phyloP scores from a whole-genome alignment of 2,888 invertebrate genomes.

The Ditylenchus weischeri region DNA sequence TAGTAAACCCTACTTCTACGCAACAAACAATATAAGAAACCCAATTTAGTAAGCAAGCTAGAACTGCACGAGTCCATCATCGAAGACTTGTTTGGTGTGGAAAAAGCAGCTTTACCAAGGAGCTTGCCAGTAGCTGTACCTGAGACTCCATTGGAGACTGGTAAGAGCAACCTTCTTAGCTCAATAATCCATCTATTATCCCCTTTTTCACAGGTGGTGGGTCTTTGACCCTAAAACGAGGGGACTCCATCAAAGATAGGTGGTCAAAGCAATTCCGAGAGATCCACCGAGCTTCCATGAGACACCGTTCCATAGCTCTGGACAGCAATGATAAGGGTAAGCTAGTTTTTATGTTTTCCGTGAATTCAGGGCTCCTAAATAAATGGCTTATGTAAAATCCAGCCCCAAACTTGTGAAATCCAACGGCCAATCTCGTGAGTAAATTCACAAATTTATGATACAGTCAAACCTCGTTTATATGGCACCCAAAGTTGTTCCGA shows the following conservation, averaged over 20 bases:
- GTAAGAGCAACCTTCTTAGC: too few species aligned
- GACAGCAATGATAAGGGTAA: slow-evolving; percentile 53
- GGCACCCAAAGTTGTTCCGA: too few species aligned
- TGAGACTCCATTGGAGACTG: slow-evolving; percentile 16
- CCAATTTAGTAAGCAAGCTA: slow-evolving; percentile 75
- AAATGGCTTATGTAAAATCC: too few species aligned
- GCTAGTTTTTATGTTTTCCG: neutral
- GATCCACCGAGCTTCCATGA: slow-evolving; percentile 53
- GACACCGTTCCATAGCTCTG: slow-evolving; percentile 55
- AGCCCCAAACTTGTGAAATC: too few species aligned
- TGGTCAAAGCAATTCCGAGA: slow-evolving; percentile 43
- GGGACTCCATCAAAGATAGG: slow-evolving; percentile 50
- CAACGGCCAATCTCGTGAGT: too few species aligned
- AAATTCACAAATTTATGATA: too few species aligned
- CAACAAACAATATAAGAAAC: too few species aligned
- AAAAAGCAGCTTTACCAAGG: slow-evolving; percentile 20
- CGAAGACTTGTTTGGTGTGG: slow-evolving; percentile 28
- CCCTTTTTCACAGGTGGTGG: too few species aligned
- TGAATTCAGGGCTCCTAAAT: too few species aligned
- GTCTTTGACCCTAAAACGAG: slow-evolving; percentile 31
- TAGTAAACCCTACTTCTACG: too few species aligned
- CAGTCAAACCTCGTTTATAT: too few species aligned
- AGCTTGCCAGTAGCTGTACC: slow-evolving; percentile 23
- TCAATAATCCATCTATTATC: too few species aligned
- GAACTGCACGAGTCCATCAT: slow-evolving; percentile 63